Conservation (phyloP, 1,140 invertebrate species). For the Drosophila ambigua region DNA sequence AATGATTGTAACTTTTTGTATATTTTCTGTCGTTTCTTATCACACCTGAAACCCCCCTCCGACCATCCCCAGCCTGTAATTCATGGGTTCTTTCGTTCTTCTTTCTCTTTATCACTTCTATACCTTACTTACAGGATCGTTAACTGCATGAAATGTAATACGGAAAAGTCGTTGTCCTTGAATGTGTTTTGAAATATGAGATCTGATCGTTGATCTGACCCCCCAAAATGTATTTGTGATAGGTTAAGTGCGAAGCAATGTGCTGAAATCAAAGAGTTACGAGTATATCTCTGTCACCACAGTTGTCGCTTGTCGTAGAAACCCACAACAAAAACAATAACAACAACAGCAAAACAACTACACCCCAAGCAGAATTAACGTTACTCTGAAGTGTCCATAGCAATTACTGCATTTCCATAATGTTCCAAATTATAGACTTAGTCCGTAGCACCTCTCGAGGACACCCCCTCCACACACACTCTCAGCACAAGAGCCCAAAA, state of each 20-base stretch:
- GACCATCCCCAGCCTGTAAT: constrained; percentile 15
- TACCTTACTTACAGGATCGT: constrained; percentile 81
- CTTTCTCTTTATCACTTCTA: constrained; percentile 45
- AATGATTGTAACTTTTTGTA: constrained; percentile 35
- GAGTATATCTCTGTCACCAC: constrained; percentile 15
- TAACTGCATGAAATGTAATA: constrained; percentile 84
- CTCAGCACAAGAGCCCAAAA: constrained; percentile 12
- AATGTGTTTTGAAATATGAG: constrained; percentile 73
- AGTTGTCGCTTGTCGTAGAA: constrained; percentile 16
- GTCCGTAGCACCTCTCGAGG: constrained; percentile 14
- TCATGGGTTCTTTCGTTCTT: constrained; percentile 41
- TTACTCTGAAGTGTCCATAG: constrained; percentile 77
- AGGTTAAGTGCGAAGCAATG: constrained; percentile 46
- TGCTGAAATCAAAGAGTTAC: constrained; percentile 21
- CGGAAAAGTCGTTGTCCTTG: constrained; percentile 81
- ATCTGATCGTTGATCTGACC: constrained; percentile 39
- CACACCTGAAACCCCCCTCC: not conserved
- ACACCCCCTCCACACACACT: not conserved
- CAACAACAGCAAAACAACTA: constrained; percentile 1
- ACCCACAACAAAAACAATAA: constrained; percentile 18
- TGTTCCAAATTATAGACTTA: constrained; percentile 23
- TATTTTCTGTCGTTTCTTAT: constrained; percentile 15
- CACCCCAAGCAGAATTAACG: constrained; percentile 15
- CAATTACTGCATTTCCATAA: constrained; percentile 46
- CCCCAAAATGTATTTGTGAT: constrained; percentile 34